Percentiles rank a stretch among this genome's conserved stretches.
Evolutionary conservation across 2,797 vertebrate species (phyloP).

Genomic region (Pangasius larnaudii): DNA sequence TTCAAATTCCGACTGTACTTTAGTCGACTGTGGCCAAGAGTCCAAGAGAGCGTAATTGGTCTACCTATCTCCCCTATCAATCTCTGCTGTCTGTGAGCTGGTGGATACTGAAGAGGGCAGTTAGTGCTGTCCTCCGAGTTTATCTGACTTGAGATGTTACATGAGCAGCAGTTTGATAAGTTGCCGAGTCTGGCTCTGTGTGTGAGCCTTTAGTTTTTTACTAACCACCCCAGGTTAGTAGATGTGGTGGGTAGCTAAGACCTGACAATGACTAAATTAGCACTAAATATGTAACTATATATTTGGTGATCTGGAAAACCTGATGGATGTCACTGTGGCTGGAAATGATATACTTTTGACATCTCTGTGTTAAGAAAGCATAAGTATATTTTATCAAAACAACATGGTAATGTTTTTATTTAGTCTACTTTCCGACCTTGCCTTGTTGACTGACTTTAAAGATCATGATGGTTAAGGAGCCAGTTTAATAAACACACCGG

Average conservation of each 20-base stretch:
- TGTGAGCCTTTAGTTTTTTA: neutral
- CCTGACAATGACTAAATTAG: neutral
- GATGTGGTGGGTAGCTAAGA: neutral
- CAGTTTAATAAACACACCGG: neutral
- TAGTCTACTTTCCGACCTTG: neutral
- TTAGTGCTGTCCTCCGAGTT: conserved; percentile 11
- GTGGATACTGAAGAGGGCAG: conserved; percentile 5
- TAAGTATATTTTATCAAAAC: neutral
- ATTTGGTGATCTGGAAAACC: neutral
- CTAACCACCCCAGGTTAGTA: neutral
- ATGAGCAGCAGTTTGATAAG: conserved; percentile 6
- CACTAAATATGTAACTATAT: neutral
- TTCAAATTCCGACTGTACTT: neutral
- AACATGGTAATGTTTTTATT: neutral
- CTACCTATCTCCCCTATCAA: neutral
- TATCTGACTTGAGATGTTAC: neutral
- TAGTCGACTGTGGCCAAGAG: neutral
- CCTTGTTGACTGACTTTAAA: neutral
- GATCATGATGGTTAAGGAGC: neutral
- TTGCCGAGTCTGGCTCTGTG: neutral
- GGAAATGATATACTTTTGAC: neutral
- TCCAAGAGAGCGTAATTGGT: conserved; percentile 1
- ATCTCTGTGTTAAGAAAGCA: neutral
- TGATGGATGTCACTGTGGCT: neutral
- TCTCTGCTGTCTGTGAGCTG: conserved; percentile 19